Conservation (phyloP, 1,140 invertebrate genomes). For the Papilio glaucus region DNA sequence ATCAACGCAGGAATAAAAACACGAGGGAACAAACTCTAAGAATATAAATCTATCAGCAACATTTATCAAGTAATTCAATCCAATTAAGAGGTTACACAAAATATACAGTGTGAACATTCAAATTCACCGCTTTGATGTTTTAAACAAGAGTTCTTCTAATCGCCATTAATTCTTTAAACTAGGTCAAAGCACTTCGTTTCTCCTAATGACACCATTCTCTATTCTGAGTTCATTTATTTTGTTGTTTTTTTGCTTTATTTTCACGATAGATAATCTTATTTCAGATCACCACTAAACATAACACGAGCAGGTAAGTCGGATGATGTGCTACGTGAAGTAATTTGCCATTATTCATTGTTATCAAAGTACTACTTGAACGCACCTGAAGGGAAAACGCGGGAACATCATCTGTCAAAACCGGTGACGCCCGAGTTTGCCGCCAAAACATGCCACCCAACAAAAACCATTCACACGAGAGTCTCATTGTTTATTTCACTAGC, state of each 20-base stretch:
- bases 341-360: constrained; percentile 61
- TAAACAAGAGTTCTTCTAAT: constrained; percentile 51
- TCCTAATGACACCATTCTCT: constrained; percentile 58
- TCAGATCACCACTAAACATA: constrained; percentile 1
- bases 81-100: constrained; percentile 20
- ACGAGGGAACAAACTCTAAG: constrained; percentile 37
- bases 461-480: constrained; percentile 60
- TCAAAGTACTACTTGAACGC: constrained; percentile 69
- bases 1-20: constrained; percentile 53
- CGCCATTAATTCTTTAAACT: constrained; percentile 59
- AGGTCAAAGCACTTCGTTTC: constrained; percentile 61
- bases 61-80: neutral
- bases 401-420: constrained; percentile 75
- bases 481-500: constrained; percentile 68
- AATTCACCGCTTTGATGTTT: constrained; percentile 55
- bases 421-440: constrained; percentile 66
- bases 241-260: constrained; percentile 40
- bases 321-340: constrained; percentile 36
- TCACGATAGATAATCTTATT: neutral
- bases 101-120: neutral
- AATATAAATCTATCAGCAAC: constrained; percentile 18
- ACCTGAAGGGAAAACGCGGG: constrained; percentile 76
- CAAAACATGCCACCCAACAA: constrained; percentile 65
- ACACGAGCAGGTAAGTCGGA: constrained; percentile 27
- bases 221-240: constrained; percentile 41